These are phyloP conservation scores for Oreochromis spilurus DNA, from an alignment of 2,113 vertebrate species.

Conservation along the genomic window DNA sequence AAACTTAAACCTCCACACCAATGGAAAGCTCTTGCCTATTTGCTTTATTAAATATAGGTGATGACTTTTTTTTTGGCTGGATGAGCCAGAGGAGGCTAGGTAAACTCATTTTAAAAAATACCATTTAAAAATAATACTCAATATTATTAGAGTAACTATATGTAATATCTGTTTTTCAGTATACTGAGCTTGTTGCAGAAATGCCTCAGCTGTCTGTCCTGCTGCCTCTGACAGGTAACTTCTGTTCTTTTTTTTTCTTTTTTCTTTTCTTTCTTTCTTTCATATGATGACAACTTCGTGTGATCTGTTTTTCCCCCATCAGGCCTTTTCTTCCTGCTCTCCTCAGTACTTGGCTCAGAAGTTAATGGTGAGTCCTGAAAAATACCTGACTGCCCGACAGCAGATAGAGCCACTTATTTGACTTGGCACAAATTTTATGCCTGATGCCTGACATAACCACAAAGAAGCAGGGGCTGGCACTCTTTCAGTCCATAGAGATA, in stretches of 20 bases:
- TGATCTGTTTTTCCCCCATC: neutral
- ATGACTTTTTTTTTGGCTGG: neutral
- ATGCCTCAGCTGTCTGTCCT: slow-evolving; percentile 26
- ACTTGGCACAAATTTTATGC: neutral
- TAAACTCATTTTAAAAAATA: accelerated
- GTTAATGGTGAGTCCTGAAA: slow-evolving; percentile 16
- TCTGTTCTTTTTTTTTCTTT: neutral
- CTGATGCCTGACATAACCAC: neutral
- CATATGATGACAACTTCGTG: neutral
- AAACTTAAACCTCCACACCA: neutral
- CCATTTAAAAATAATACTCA: neutral
- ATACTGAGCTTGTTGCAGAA: neutral
- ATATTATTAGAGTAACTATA: neutral
- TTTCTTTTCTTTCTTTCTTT: neutral
- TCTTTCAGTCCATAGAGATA: neutral
- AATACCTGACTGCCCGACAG: neutral
- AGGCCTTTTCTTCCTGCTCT: neutral
- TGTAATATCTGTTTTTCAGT: neutral
- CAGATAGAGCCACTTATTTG: neutral
- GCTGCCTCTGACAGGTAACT: slow-evolving; percentile 39
- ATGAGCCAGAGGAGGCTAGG: neutral
- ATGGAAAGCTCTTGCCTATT: neutral
- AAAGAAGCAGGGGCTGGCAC: neutral
- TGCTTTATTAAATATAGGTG: neutral
- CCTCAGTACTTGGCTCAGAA: neutral